Evolutionary conservation across 2,113 vertebrate species (phyloP).

Genomic region (Loxodonta africana): DNA sequence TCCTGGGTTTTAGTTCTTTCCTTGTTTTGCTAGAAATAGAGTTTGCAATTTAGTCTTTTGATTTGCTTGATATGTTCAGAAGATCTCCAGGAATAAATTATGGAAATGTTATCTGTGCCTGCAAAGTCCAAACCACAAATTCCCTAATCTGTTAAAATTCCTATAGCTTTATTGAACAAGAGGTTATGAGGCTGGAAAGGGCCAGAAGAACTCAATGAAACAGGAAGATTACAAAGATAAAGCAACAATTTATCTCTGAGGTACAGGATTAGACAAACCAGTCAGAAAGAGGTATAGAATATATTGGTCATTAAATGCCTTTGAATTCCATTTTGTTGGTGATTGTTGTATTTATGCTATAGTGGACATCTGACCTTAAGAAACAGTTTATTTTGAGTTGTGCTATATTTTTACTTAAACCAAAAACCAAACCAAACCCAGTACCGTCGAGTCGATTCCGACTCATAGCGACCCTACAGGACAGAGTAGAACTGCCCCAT

Average conservation of each 20-base stretch:
- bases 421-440: too few species aligned
- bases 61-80: not conserved
- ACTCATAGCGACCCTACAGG: too few species aligned
- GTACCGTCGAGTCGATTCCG: too few species aligned
- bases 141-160: not conserved
- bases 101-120: not conserved
- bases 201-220: not conserved
- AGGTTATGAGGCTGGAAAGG: not conserved
- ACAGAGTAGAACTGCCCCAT: too few species aligned
- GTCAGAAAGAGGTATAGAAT: not conserved
- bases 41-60: not conserved
- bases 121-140: not conserved
- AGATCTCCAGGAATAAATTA: not conserved
- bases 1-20: not conserved
- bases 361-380: not conserved
- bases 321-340: slow-evolving; percentile 20
- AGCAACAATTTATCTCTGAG: not conserved
- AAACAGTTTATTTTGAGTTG: not conserved
- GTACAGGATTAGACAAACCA: not conserved
- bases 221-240: not conserved
- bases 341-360: not conserved
- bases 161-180: not conserved
- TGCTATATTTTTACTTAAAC: not conserved
- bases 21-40: not conserved
- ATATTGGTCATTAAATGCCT: not conserved